These are phyloP conservation scores for Cetoscarus ocellatus DNA, from an alignment of 2,797 vertebrate genomes.

Conservation along the genomic window DNA sequence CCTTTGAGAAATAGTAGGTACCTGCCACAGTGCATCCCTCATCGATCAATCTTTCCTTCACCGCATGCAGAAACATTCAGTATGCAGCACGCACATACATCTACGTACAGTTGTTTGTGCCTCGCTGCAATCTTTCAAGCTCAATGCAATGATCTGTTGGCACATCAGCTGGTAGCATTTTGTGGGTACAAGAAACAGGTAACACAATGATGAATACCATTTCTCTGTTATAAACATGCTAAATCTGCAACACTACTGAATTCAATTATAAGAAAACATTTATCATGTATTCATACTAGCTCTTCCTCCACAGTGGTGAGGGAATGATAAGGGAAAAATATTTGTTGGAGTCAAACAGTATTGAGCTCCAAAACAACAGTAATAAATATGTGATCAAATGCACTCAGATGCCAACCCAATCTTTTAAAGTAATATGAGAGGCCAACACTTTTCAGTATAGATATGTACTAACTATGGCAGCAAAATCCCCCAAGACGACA, in stretches of 20 bases:
- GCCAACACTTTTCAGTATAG: too few relatives aligned
- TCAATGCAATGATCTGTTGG: constrained; percentile 6
- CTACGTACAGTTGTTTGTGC: constrained; percentile 11
- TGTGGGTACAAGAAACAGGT: constrained; percentile 3
- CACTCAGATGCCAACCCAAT: too few relatives aligned
- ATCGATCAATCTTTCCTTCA: constrained; percentile 24
- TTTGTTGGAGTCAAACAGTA: too few relatives aligned
- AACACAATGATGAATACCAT: constrained; percentile 14
- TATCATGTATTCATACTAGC: too few relatives aligned
- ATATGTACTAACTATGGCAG: too few relatives aligned
- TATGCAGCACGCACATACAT: constrained; percentile 9
- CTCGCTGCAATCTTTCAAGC: constrained; percentile 42
- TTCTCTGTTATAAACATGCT: background rate
- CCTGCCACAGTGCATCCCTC: constrained; percentile 46
- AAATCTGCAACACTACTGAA: background rate
- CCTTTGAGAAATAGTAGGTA: constrained; percentile 30
- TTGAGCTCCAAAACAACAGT: too few relatives aligned
- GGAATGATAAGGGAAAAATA: too few relatives aligned
- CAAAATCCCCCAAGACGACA: too few relatives aligned
- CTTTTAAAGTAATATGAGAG: too few relatives aligned
- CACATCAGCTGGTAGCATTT: background rate
- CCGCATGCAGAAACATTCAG: constrained; percentile 1
- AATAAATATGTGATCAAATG: too few relatives aligned
- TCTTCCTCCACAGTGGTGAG: too few relatives aligned
- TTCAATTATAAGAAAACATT: constrained; percentile 24